Evolutionary conservation across 2,797 vertebrate species (phyloP).

Genomic region (Varecia variegata): DNA sequence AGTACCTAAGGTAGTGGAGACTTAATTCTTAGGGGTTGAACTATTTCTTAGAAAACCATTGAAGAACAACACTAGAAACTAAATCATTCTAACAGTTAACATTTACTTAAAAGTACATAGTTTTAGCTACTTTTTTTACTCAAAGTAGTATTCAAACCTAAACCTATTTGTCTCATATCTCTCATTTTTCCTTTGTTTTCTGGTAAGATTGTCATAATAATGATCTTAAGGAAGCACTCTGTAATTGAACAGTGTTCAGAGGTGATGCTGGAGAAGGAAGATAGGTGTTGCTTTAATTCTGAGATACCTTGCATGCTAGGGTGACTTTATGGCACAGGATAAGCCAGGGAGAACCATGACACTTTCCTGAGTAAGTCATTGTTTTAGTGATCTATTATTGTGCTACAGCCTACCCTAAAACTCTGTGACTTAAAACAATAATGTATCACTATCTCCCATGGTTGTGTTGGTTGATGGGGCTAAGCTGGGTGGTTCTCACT

Average conservation of each 20-base stretch:
- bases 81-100: background rate
- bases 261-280: background rate
- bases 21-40: background rate
- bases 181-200: conserved; percentile 1
- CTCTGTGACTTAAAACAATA: background rate
- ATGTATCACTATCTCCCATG: background rate
- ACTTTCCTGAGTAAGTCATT: background rate
- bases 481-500: background rate
- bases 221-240: background rate
- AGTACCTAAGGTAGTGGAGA: background rate
- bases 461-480: background rate
- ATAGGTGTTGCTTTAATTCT: background rate
- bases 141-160: background rate
- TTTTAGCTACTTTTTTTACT: background rate
- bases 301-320: background rate
- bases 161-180: background rate
- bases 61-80: background rate
- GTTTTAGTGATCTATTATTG: background rate
- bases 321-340: background rate
- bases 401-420: background rate
- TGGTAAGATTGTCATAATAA: background rate
- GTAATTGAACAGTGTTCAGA: background rate
- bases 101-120: background rate
- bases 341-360: background rate
- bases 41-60: background rate